A percentile compares a stretch with the other conserved stretches of the same genome.
phyloP scores from a whole-genome alignment of 2,888 invertebrate species.

The Coelopa pilipes region DNA sequence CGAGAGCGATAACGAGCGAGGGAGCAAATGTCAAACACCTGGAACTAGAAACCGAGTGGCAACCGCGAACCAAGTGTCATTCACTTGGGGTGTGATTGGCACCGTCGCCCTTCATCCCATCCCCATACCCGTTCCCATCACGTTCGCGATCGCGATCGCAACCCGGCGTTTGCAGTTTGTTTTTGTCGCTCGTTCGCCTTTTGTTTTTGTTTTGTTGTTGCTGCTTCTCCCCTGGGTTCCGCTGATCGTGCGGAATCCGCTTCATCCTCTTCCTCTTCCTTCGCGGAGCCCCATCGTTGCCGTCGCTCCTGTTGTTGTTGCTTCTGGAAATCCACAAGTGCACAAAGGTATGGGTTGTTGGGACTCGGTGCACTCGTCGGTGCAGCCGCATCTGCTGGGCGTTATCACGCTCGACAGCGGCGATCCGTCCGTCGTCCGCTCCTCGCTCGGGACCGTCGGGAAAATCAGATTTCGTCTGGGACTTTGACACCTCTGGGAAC shows the following conservation, averaged over 20 bases:
- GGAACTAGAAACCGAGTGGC: constrained; percentile 6
- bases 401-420: not conserved
- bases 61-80: constrained; percentile 16
- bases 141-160: not conserved
- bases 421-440: not conserved
- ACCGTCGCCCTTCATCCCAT: not conserved
- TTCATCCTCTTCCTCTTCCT: too few species aligned
- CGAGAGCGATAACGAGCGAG: not conserved
- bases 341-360: too few species aligned
- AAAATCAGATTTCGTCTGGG: too few species aligned
- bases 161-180: not conserved
- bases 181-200: too few species aligned
- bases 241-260: too few species aligned
- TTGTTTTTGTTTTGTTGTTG: not conserved
- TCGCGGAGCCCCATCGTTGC: too few species aligned
- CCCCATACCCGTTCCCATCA: not conserved
- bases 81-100: constrained; percentile 6
- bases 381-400: not conserved
- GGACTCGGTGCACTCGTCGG: not conserved
- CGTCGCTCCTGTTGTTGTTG: too few species aligned
- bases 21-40: constrained; percentile 23
- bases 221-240: not conserved
- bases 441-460: not conserved
- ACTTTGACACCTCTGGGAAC: too few species aligned
- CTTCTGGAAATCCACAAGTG: too few species aligned